Base-by-base conservation (phyloP, 2,113 vertebrate genomes). In the Periophthalmodon schlosseri region DNA sequence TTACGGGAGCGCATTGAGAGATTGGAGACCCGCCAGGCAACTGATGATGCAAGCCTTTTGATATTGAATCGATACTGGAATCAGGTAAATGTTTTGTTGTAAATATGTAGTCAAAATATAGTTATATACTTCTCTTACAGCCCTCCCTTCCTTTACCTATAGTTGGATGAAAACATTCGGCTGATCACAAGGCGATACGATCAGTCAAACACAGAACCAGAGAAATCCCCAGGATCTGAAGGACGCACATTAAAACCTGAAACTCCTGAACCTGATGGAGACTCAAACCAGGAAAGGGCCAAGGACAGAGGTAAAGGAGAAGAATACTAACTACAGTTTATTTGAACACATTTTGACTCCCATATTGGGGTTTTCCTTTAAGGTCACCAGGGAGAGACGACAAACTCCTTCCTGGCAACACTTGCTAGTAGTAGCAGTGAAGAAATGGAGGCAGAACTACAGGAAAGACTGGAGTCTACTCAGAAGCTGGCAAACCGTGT, bases 21-120 rank as follows among this genome's bases (percentile, higher is more conserved):
- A 69, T 90, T 99, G 63, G 97, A 99, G 91, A 95, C 96, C 6
- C 94, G 97, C 0, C 98, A 99, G 91, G 97, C 97, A 44, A 99
- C 98, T 0, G 97, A 99, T 16, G 97, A 99, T 58, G 98, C 97
- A 50, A 98, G 97, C 15, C 86, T 99, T 12, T 89, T 99, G 46
- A 99, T 99, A 67, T 94, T 99, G 61, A 99, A 99, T 75, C 93
- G 97, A 70, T 99, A 98, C 89, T 99, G 97, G 97, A 99, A 96
- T 86, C 97, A 99, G 95, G 97, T 99, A 73, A 78, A 49, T 24
- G 8, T 56, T 46, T 14, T 2, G 23, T 50, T 13, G 7, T 56
- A 11, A 14, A 4, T 4, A 61, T 0, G 4, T 50, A 52, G 10
- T 69, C 9, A 66, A 12, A 24, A 21, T 69, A 68, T 21, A 13